phyloP scores from a whole-genome alignment of 2,113 vertebrate genomes.

The Euleptes europaea region DNA sequence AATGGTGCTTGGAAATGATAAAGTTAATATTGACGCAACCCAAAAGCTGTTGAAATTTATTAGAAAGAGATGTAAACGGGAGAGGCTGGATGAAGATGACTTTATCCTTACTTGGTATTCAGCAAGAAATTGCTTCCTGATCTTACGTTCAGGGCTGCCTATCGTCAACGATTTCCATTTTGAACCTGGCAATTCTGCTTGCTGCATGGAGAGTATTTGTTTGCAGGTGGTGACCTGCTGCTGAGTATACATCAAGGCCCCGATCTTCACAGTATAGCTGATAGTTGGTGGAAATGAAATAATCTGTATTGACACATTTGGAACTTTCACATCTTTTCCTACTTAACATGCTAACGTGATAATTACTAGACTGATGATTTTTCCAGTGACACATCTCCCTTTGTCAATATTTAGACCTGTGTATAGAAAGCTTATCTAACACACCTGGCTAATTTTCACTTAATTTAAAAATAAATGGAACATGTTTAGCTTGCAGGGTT shows the following conservation, averaged over 20 bases:
- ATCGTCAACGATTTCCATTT: constrained; percentile 24
- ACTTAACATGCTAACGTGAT: constrained; percentile 84
- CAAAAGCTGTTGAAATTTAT: constrained; percentile 15
- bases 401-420: constrained; percentile 87
- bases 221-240: constrained; percentile 54
- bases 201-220: constrained; percentile 35
- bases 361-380: constrained; percentile 85
- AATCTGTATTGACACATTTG: constrained; percentile 84
- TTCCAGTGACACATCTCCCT: constrained; percentile 80
- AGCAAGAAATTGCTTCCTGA: neutral
- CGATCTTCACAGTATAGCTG: constrained; percentile 77
- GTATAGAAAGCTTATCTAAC: constrained; percentile 84
- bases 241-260: constrained; percentile 63
- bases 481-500: constrained; percentile 76
- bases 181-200: constrained; percentile 38
- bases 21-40: neutral
- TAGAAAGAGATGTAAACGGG: neutral
- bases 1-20: neutral
- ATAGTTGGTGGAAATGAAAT: constrained; percentile 81
- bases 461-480: constrained; percentile 84
- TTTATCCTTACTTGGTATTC: neutral
- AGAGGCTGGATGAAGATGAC: neutral
- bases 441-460: constrained; percentile 85
- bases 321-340: constrained; percentile 81
- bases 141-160: neutral